Evolutionary conservation across 2,797 vertebrate species (phyloP), one percentile per base, ranked within the genome.

Genomic region (Poeciliopsis gracilis): DNA sequence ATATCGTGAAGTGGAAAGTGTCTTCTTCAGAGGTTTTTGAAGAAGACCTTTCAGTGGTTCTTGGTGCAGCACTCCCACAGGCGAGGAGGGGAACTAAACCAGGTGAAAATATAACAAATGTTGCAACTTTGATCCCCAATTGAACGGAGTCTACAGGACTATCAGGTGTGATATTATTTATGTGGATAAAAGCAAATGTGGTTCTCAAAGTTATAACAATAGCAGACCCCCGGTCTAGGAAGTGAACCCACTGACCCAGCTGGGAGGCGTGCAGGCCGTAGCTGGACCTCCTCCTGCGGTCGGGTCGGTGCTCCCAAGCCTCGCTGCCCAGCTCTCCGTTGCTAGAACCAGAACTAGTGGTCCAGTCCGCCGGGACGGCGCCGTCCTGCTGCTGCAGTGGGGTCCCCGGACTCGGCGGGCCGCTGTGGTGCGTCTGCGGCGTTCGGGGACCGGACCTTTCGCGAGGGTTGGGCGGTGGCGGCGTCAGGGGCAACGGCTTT

Each of bases 211-310:
- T 0, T n/a, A 12, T n/a, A n/a, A 55, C 9, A 25, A 7, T 4
- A 18, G 18, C 16, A 20, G 47, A 16, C 5, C 47, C 47, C 47
- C 5, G 5, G 47, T 18, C 18, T 49, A n/a, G 3, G 25, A 25
- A 57, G n/a, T 2, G 4, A 47, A 73, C 0, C 1, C 33, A 88
- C 94, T 86, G 71, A 96, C 96, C 95, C 49, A 96, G 93, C 79
- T 96, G 95, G 59, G 96, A 92, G 23, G 91, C 57, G 0, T 90
- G 90, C 61, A 95, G 89, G 49, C 94, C 92, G 1, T 92, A 91
- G 71, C 90, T 94, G 45, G 90, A 90, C 77, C 95, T 92, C 83
- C 95, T 94, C 91, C 95, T 91, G 79, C 92, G 77, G 18, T 94
- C 94, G 0, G 85, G 80, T 30, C 75, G 83, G 9, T 87, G 91